Base-by-base conservation (phyloP, 2,113 vertebrate genomes). In the Vanacampus margaritifer region DNA sequence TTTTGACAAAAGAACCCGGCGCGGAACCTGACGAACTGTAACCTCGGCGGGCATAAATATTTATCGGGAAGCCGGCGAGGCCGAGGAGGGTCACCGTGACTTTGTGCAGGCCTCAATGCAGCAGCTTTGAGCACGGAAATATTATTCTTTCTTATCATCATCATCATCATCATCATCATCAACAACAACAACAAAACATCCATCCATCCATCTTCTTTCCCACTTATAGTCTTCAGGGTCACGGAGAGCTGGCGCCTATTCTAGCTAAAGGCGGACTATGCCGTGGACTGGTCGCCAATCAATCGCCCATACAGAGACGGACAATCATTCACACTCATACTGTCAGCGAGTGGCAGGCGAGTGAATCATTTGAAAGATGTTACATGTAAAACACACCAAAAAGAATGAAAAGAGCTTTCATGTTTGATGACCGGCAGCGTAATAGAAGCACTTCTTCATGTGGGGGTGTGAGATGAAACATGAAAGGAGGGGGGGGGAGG, bases 1-100 rank as follows among this genome's bases (percentile, higher is more conserved):
- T 81, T 86, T 81, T 84, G 86, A 88, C 86, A 82, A 79, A 85
- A 65, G 70, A 84, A 79, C 69, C 72, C 73, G 73, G 79, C 57
- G 65, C 66, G 71, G 66, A 82, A 84, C 59, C 67, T 73, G 74
- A 59, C 65, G 71, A 80, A 80, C 80, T 85, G 86, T 82, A 84
- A 66, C 68, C 76, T 76, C 71, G 57, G 48, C 26, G 48, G 57
- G 65, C 84, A 89, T 88, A 78, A 77, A 89, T 88, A 89, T 89
- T 83, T 80, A 89, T 84, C 68, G 61, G 75, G 60, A 74, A 71
- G 60, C 71, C 79, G 59, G 66, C 26, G 64, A 79, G 83, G 82
- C 79, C 84, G 76, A 80, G 75, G 81, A 83, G 73, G 79, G 72
- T 85, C 78, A 79, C 82, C 67, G 70, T 76, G 83, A 86, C 79